Evolutionary conservation across 1,140 invertebrate species (phyloP).

Genomic region (Mesaphorura yosii): DNA sequence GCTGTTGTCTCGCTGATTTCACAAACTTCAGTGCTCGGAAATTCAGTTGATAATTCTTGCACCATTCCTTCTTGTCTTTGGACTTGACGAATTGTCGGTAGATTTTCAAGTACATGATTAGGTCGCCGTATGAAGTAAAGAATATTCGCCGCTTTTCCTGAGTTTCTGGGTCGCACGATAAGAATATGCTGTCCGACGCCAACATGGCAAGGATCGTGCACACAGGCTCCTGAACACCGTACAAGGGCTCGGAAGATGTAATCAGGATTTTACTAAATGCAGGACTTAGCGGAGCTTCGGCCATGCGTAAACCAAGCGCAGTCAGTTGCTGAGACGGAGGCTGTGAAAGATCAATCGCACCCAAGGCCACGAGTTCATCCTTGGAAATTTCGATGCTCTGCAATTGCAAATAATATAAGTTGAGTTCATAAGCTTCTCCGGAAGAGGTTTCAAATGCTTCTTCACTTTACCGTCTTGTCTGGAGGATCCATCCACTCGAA

Average conservation of each 20-base stretch:
- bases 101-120: conserved; percentile 82
- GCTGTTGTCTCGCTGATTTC: no score
- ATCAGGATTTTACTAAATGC: conserved; percentile 97
- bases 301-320: conserved; percentile 86
- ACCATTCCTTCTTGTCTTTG: conserved; percentile 55
- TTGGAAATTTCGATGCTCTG: conserved; percentile 20
- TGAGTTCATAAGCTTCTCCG: no score
- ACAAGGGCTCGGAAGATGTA: conserved; percentile 1
- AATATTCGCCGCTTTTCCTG: neutral
- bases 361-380: conserved; percentile 11
- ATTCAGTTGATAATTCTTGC: neutral
- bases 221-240: conserved; percentile 14
- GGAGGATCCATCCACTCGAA: conserved; percentile 91
- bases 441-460: no score
- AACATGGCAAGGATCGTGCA: conserved; percentile 15
- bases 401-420: no score
- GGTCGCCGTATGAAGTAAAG: conserved; percentile 73
- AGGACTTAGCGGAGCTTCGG: conserved; percentile 96
- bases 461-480: conserved; percentile 40
- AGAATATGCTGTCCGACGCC: conserved; percentile 10
- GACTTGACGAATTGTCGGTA: conserved; percentile 63
- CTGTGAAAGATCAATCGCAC: neutral
- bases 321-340: conserved; percentile 45
- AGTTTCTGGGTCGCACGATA: neutral
- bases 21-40: neutral